Conservation (phyloP, 92 coral and sea anemone genomes). For the Palythoa heliodiscus region DNA sequence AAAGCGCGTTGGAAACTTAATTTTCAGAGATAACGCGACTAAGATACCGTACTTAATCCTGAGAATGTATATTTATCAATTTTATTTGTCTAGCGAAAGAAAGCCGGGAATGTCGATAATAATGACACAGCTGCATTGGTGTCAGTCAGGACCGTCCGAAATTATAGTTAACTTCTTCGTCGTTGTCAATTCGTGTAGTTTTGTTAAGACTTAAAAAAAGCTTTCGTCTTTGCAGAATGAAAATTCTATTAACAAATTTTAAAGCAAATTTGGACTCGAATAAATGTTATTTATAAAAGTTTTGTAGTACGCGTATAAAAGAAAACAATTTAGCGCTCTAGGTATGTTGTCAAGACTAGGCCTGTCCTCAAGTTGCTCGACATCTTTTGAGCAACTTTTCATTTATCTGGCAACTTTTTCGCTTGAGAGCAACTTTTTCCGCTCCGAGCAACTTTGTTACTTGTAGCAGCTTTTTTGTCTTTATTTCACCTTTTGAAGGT, state of each 20-base stretch:
- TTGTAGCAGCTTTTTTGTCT: too few species aligned
- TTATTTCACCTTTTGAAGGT: too few species aligned
- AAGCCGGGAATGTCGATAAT: background rate
- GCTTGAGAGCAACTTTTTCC: too few species aligned
- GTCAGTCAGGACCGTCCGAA: background rate
- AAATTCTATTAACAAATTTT: background rate
- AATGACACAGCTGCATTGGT: conserved; percentile 11
- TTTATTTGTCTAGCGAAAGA: background rate
- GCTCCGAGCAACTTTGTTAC: too few species aligned
- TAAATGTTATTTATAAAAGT: too few species aligned
- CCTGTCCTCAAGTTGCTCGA: too few species aligned
- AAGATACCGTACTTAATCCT: background rate
- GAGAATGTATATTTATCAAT: background rate
- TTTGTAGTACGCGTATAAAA: too few species aligned
- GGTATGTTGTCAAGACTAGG: too few species aligned
- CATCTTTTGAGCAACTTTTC: too few species aligned
- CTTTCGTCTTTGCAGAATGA: background rate
- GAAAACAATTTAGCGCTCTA: too few species aligned
- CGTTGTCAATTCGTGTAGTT: background rate
- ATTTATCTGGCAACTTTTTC: too few species aligned
- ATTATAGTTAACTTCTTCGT: background rate
- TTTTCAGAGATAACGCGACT: background rate
- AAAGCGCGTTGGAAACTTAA: background rate
- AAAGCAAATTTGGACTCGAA: background rate
- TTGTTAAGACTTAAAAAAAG: background rate